Base-by-base conservation (phyloP, 2,113 vertebrate genomes). In the Neotragus moschatus region DNA sequence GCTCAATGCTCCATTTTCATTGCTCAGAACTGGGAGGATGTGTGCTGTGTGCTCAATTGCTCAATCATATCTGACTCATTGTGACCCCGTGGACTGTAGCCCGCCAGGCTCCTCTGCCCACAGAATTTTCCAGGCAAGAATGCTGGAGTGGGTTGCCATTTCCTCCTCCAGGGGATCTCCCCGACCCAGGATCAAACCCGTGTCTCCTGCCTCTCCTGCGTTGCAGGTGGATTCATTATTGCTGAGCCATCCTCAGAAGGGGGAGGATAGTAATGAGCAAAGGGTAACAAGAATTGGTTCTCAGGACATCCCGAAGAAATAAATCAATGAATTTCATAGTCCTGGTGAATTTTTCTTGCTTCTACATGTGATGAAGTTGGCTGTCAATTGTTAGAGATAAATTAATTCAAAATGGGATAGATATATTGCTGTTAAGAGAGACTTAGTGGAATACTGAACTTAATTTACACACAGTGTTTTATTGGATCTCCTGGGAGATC, bases 361-460 rank as follows among this genome's bases (percentile, higher is more conserved):
- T 33, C 23, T 36, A 23, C 14, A 33, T 19, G 4, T 14, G 45
- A 13, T 55, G 45, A 55, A 43, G 23, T 91, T 89, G 88, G 51
- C 25, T 96, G 58, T 90, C 21, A 36, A 11, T 39, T 56, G 53
- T 88, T 81, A 61, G 47, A 90, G 87, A 94, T 84, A 82, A 92
- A 89, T 70, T 93, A 81, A 45, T 87, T 60, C 66, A 66, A 90
- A 86, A 63, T 51, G 36, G 28, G 47, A 61, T 30, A 19, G 47
- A 61, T 30, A 19, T 66, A 80, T 1, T 81, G 25, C 45, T 91
- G 43, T 92, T 45, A 93, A 95, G 43, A 89, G 28, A 79, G 36
- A 87, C 89, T 90, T 53, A 61, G 55, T 82, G 84, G 43, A 84
- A 95, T 56, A 90, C 11, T n/a, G 82, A 97, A 26, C 28, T 96